phyloP scores from a whole-genome alignment of 64 coral and sea anemone species.

The Orbicella faveolata region DNA sequence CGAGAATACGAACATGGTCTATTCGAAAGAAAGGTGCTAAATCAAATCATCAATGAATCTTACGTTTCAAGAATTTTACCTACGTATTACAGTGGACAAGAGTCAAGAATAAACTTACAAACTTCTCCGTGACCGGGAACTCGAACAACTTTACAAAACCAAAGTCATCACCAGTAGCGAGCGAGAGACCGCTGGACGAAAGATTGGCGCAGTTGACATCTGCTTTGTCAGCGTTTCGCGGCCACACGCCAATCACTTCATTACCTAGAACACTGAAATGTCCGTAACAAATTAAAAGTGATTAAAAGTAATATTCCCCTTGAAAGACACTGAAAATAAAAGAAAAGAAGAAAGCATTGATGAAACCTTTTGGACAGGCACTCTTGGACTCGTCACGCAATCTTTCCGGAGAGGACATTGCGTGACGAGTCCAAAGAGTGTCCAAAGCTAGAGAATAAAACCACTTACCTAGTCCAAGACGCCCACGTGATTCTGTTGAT shows the following conservation, averaged over 20 bases:
- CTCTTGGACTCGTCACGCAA: too few relatives aligned
- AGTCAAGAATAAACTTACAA: constrained; percentile 64
- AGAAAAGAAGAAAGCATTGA: too few relatives aligned
- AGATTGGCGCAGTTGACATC: constrained; percentile 97
- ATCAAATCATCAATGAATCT: too few relatives aligned
- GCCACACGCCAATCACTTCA: constrained; percentile 97
- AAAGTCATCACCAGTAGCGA: constrained; percentile 98
- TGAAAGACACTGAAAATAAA: not conserved
- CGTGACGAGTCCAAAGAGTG: not conserved
- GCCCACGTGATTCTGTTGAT: constrained; percentile 93
- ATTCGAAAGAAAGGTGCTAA: too few relatives aligned
- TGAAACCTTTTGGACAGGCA: too few relatives aligned
- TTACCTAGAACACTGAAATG: constrained; percentile 87
- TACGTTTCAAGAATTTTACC: too few relatives aligned
- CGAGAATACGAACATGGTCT: too few relatives aligned
- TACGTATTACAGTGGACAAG: not conserved
- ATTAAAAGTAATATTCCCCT: not conserved
- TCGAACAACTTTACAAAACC: constrained; percentile 98
- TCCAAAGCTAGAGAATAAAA: not conserved
- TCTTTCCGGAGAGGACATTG: not conserved
- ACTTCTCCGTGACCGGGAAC: constrained; percentile 95
- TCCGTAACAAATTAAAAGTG: not conserved
- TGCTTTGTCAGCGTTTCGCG: constrained; percentile 96
- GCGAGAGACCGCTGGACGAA: constrained; percentile 66
- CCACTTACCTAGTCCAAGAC: constrained; percentile 87